Evolutionary conservation across 1,140 invertebrate species (phyloP), one percentile per base, ranked within the genome.

Genomic region (Cydia pomonella): DNA sequence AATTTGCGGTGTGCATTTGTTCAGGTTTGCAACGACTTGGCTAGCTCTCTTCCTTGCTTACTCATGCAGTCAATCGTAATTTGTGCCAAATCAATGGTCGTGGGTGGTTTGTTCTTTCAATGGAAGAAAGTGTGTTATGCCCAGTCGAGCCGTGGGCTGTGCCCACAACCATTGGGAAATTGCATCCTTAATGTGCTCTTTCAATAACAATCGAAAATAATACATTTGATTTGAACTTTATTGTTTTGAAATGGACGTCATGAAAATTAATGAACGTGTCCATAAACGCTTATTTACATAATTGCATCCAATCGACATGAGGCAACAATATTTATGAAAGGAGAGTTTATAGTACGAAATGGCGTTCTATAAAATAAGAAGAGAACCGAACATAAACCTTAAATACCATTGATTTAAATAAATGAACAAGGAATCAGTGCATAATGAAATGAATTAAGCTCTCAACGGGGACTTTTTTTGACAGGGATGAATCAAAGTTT

Each of bases 51-150:
- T n/a, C 27, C 29, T 10, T 38, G 64, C 33, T 18, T 59, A 59
- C 29, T 10, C 29, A 41, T 33, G 33, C 29, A 69, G 29, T 21
- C 21, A 53, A 23, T 59, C 73, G 33, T 74, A 74, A 88, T 84
- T 84, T 80, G 87, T 88, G 87, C 87, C 88, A 86, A 50, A 87
- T 89, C 85, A 78, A 79, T 83, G 80, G 79, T 75, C 66, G 90
- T 91, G 85, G 89, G 89, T 84, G 83, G 83, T 77, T 79, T 79
- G 80, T 88, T 87, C 85, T 92, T 89, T 89, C 84, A 84, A 88
- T 87, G 82, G 80, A 91, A 87, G 90, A 92, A 92, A 92, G 90
- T 87, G 77, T 88, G 83, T 79, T 84, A 33, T 77, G 75, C 73
- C 76, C 71, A 72, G 76, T 27, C 82, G 87, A 72, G 76, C 44